Base-by-base conservation (phyloP, 2,888 invertebrate species). In the Drosophila tripunctata region DNA sequence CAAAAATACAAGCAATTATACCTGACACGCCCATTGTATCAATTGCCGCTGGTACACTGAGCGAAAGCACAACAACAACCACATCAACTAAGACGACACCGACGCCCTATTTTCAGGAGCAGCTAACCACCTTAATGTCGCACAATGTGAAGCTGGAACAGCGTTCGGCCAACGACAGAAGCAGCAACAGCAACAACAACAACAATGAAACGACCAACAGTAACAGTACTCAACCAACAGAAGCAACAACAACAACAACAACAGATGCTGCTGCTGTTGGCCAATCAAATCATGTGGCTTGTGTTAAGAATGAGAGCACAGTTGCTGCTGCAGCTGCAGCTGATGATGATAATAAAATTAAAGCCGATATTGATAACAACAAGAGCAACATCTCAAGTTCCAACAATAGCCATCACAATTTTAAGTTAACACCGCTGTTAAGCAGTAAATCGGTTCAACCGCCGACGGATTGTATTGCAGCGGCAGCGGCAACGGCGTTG, bases 31-130 rank as follows among this genome's bases (percentile, higher is more conserved):
- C 89, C 50, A 89, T 89, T 71, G 90, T 89, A 43, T 89, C 89
- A 12, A 89, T 89, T 77, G 90, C 90, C 57, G 82, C 88, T 56
- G 87, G 86, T 22, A 87, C 89, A 54, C 72, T 90, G 56, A 89
- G 89, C 61, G 89, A 89, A 65, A 86, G 89, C 52, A 89, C 89
- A 31, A 88, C 88, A 44, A 89, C 90, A 30, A 89, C 90, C 4
- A 89, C 90, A 66, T 88, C 88, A 41, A 89, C 90, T 21, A 90
- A 86, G 52, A 90, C 89, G 8, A 90, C 90, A 54, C 89, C 89
- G 64, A 89, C 90, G 62, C 75, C 81, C 61, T 75, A 75, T 19
- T 69, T 73, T 8, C 70, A 84, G 73, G 85, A 87, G 61, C 76
- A 75, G 51, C 43, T 65, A 52, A 66, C 48, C 52, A 80, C 68